Conservation (phyloP, 37 sponge, comb jelly and placozoan species). For the Tethya wilhelma region DNA sequence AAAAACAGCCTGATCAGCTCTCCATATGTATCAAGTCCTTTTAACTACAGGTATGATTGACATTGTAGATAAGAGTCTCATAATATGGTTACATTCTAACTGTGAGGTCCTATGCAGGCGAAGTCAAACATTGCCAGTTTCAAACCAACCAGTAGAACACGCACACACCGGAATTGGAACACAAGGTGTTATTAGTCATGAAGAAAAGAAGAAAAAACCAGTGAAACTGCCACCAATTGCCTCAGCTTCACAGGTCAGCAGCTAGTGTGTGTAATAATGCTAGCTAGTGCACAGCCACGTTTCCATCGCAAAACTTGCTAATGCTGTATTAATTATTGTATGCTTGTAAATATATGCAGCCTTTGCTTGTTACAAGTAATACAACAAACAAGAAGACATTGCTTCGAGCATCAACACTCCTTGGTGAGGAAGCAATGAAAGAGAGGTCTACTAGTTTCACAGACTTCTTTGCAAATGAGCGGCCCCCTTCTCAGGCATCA, state of each 20-base stretch:
- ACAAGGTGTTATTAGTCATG: too few species aligned
- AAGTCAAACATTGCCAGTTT: too few species aligned
- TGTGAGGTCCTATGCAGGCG: too few species aligned
- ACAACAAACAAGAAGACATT: not conserved
- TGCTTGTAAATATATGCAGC: too few species aligned
- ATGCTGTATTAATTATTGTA: too few species aligned
- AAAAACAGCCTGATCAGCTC: not conserved
- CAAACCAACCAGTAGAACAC: too few species aligned
- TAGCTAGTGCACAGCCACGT: too few species aligned
- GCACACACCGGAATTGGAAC: too few species aligned
- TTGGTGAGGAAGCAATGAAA: not conserved
- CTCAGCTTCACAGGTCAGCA: not conserved
- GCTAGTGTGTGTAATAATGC: too few species aligned
- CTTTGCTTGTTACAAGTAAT: not conserved
- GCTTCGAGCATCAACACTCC: not conserved
- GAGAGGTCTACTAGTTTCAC: not conserved
- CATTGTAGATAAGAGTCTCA: not conserved
- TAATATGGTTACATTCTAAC: too few species aligned
- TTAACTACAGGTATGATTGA: not conserved
- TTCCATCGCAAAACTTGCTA: too few species aligned
- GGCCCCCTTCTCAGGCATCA: not conserved
- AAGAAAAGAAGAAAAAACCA: not conserved
- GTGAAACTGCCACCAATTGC: not conserved
- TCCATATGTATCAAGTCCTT: conserved; percentile 12
- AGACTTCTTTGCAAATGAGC: not conserved